Conservation (phyloP, 2,888 invertebrate species). For the Latrodectus elegans region DNA sequence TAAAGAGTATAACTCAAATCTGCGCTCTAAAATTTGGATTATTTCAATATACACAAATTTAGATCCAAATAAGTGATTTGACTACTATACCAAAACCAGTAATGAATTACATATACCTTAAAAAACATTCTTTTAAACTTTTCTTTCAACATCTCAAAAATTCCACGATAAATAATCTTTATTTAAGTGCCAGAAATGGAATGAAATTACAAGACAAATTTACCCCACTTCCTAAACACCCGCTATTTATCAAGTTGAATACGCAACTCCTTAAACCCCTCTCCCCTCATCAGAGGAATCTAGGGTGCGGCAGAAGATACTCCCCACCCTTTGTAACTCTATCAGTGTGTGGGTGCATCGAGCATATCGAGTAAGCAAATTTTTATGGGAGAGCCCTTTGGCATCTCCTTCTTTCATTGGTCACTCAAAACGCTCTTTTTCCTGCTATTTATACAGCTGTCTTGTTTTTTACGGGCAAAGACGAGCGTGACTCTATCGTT, state of each 20-base stretch:
- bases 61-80: too few species aligned
- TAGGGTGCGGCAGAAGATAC: slow-evolving; percentile 48
- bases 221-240: slow-evolving; percentile 16
- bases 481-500: slow-evolving; percentile 34
- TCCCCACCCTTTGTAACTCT: slow-evolving; percentile 46
- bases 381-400: slow-evolving; percentile 28
- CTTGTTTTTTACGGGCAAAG: slow-evolving; percentile 17
- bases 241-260: slow-evolving; percentile 28
- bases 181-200: too few species aligned
- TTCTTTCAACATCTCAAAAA: too few species aligned
- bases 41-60: too few species aligned
- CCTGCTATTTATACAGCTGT: slow-evolving; percentile 60
- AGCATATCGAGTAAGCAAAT: slow-evolving; percentile 26
- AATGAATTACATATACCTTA: too few species aligned
- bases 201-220: slow-evolving; percentile 24
- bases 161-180: too few species aligned
- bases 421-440: slow-evolving; percentile 23
- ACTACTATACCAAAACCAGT: too few species aligned
- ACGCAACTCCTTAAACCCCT: not conserved
- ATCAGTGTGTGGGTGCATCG: slow-evolving; percentile 12
- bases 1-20: too few species aligned
- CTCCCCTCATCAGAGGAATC: slow-evolving; percentile 13
- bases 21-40: too few species aligned
- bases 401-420: slow-evolving; percentile 22
- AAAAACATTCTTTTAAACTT: too few species aligned